Conservation (phyloP, 1,140 invertebrate genomes). For the Drosophila leontia region DNA sequence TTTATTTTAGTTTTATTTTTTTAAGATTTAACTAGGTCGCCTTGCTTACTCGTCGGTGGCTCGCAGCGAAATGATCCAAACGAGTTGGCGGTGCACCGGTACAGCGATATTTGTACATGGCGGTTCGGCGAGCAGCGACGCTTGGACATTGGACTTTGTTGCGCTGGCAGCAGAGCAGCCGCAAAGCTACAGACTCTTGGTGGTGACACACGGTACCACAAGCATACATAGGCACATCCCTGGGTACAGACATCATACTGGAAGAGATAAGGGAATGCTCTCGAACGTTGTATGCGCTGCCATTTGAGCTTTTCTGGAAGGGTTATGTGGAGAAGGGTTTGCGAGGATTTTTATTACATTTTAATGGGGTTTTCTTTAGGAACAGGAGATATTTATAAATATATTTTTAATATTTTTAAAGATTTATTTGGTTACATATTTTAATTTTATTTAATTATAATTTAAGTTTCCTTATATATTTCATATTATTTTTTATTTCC, state of each 20-base stretch:
- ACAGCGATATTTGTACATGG: constrained; percentile 22
- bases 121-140: constrained; percentile 14
- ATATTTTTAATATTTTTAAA: neutral
- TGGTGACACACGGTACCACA: constrained; percentile 28
- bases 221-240: constrained; percentile 2
- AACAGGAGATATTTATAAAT: neutral
- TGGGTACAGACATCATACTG: constrained; percentile 1
- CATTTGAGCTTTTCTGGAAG: neutral
- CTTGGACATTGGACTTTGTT: constrained; percentile 64
- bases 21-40: constrained; percentile 52
- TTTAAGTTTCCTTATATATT: too few relatives aligned
- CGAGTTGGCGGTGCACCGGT: constrained; percentile 42
- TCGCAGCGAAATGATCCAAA: constrained; percentile 61
- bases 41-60: constrained; percentile 47
- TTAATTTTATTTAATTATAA: too few relatives aligned
- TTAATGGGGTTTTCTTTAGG: neutral
- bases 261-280: constrained; percentile 23
- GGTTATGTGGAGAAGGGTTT: neutral
- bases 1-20: constrained; percentile 25
- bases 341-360: neutral
- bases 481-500: too few relatives aligned
- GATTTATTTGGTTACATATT: too few relatives aligned
- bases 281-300: constrained; percentile 16
- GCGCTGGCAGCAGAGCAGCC: constrained; percentile 22
- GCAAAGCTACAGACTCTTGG: constrained; percentile 34